Conservation (phyloP, 2,113 vertebrate species). For the Cyprinus carpio region DNA sequence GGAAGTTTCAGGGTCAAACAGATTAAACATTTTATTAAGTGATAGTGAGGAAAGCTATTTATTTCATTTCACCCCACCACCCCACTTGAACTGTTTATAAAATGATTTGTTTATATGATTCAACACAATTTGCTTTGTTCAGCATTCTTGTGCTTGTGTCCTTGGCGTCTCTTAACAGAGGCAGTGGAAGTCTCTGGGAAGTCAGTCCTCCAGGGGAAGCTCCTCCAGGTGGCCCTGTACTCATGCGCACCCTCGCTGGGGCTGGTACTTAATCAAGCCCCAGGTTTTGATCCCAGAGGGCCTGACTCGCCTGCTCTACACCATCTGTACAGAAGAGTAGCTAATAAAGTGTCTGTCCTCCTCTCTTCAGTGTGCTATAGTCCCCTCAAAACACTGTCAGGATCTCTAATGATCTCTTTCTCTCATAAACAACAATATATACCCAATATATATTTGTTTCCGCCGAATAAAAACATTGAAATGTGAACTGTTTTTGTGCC, state of each 20-base stretch:
- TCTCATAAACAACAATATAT: conserved; percentile 29
- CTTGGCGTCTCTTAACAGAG: conserved; percentile 22
- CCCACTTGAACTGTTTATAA: neutral
- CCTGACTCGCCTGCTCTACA: conserved; percentile 58
- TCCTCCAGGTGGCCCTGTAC: conserved; percentile 59
- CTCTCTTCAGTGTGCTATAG: conserved; percentile 46
- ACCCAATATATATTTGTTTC: neutral
- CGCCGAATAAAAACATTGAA: neutral
- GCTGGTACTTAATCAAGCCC: conserved; percentile 71
- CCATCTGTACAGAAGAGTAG: conserved; percentile 63
- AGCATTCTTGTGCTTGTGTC: conserved; percentile 14
- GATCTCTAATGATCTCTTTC: conserved; percentile 6
- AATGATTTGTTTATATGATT: conserved; percentile 18
- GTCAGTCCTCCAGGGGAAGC: conserved; percentile 32
- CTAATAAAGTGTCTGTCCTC: conserved; percentile 67
- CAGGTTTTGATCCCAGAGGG: conserved; percentile 64
- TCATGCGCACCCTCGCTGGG: conserved; percentile 54
- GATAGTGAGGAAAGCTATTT: conserved; percentile 3
- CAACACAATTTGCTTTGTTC: conserved; percentile 11
- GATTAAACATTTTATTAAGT: conserved; percentile 40
- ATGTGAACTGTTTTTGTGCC: neutral
- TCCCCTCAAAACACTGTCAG: conserved; percentile 10
- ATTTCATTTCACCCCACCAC: conserved; percentile 1
- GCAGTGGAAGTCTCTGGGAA: conserved; percentile 25
- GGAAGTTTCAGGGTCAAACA: conserved; percentile 38